A percentile compares a stretch with the other conserved stretches of the same genome.
Evolutionary conservation across 2,888 invertebrate species (phyloP).

Genomic region (Metacarcinus magister): DNA sequence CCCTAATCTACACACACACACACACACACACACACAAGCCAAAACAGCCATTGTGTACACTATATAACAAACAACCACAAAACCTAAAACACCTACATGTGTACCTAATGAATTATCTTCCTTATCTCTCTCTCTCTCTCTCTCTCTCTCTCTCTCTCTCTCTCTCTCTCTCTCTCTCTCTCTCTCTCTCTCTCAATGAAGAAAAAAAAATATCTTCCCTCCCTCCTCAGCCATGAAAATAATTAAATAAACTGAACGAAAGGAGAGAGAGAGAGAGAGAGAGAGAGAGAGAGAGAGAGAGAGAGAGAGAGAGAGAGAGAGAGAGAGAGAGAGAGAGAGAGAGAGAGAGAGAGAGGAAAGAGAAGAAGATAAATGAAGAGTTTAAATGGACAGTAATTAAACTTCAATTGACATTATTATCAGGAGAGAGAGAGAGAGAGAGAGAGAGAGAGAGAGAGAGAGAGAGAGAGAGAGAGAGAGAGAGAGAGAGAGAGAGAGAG

Average conservation of each 20-base stretch:
- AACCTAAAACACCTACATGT: neutral
- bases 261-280: neutral
- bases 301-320: neutral
- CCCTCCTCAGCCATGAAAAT: too few relatives aligned
- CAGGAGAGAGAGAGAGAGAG: too few relatives aligned
- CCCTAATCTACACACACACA: neutral
- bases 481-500: too few relatives aligned
- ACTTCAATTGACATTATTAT: too few relatives aligned
- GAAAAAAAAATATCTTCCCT: too few relatives aligned
- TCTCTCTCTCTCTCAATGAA: too few relatives aligned
- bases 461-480: too few relatives aligned
- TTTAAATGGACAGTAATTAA: too few relatives aligned
- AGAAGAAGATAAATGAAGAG: too few relatives aligned
- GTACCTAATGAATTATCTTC: neutral
- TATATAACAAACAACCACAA: constrained; percentile 1
- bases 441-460: too few relatives aligned
- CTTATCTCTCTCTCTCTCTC: neutral
- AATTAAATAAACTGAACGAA: too few relatives aligned
- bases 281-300: constrained; percentile 43
- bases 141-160: neutral
- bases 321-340: neutral
- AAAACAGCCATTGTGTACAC: constrained; percentile 10
- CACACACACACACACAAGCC: neutral
- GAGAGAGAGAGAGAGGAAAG: neutral
- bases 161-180: too few relatives aligned